These are phyloP conservation scores for Lasioglossum marginatum DNA, from an alignment of 2,888 invertebrate genomes.

Conservation along the genomic window DNA sequence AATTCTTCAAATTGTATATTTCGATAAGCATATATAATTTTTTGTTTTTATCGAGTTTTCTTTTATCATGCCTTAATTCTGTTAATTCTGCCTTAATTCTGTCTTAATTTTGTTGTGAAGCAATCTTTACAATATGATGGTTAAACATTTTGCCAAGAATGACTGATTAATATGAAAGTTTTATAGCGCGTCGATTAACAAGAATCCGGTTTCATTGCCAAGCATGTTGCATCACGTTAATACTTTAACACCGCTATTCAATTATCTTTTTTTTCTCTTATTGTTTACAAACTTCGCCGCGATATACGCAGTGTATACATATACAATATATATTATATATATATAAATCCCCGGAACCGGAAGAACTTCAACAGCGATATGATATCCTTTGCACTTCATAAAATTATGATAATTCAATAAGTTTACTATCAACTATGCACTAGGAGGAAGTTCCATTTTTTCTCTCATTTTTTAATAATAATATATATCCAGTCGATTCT, in stretches of 20 bases:
- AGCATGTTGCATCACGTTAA: slow-evolving; percentile 59
- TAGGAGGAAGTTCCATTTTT: slow-evolving; percentile 50
- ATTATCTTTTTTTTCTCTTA: background rate
- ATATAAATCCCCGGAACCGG: slow-evolving; percentile 60
- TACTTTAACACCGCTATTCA: slow-evolving; percentile 56
- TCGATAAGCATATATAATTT: slow-evolving; percentile 30
- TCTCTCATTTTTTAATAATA: slow-evolving; percentile 7
- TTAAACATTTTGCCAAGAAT: slow-evolving; percentile 58
- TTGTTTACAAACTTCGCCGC: slow-evolving; percentile 53
- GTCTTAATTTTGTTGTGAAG: slow-evolving; percentile 34
- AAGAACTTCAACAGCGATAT: slow-evolving; percentile 72
- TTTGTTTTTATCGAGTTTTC: background rate
- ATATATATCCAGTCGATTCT: slow-evolving; percentile 45
- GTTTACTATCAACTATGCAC: slow-evolving; percentile 39
- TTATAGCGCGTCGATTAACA: slow-evolving; percentile 46
- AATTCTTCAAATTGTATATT: slow-evolving; percentile 23
- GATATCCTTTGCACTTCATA: slow-evolving; percentile 65
- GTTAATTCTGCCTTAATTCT: slow-evolving; percentile 18
- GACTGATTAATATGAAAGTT: slow-evolving; percentile 39
- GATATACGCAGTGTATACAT: slow-evolving; percentile 57
- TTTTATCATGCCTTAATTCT: slow-evolving; percentile 11
- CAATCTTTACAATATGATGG: slow-evolving; percentile 29
- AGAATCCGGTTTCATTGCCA: slow-evolving; percentile 35
- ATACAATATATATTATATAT: slow-evolving; percentile 63
- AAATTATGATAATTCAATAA: slow-evolving; percentile 53